Base-by-base conservation (phyloP, 2,888 invertebrate genomes). In the Pachycephus smyrnensis region DNA sequence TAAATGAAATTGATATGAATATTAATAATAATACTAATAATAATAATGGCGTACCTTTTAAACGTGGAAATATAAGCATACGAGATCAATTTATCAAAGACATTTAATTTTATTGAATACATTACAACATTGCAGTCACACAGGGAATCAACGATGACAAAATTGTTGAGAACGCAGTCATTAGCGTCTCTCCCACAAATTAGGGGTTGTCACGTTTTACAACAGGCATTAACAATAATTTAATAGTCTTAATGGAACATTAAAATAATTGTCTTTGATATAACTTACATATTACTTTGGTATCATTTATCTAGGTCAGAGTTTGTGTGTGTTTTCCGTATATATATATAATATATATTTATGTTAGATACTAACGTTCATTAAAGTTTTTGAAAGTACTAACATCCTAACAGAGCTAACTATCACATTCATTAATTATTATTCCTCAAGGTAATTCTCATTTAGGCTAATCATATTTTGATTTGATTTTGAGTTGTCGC, bases 401-500 rank as follows among this genome's bases (percentile, higher is more conserved):
- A 90, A 89, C 83, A 82, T 84, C 80, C 86, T 88, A 87, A 86
- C 83, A 86, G 85, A 87, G 87, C 88, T 85, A 87, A 80, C 90
- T 90, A 90, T 90, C 90, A 90, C 90, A 90, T 89, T 89, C 84
- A 90, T 85, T 83, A 87, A 85, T 74, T 9, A 71, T 71, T 68
- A 69, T 69, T 77, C 30, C 55, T 73, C 73, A 81, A 76, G 76
- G 37, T 74, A 68, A 68, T 73, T 68, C 30, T 73, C 74, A 77
- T 75, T 80, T 73, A 78, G 77, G 55, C 33, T 77, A 73, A 77
- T 77, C 74, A 74, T 69, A 76, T 78, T 77, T 76, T 71, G 73
- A 40, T 68, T 36, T 75, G 69, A 76, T 81, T 82, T 82, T 80
- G 68, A 81, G 80, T 81, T 81, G 78, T 82, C 79, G 77, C 78